Evolutionary conservation across 2,888 invertebrate genomes (phyloP).

Genomic region (Machimus rusticus): DNA sequence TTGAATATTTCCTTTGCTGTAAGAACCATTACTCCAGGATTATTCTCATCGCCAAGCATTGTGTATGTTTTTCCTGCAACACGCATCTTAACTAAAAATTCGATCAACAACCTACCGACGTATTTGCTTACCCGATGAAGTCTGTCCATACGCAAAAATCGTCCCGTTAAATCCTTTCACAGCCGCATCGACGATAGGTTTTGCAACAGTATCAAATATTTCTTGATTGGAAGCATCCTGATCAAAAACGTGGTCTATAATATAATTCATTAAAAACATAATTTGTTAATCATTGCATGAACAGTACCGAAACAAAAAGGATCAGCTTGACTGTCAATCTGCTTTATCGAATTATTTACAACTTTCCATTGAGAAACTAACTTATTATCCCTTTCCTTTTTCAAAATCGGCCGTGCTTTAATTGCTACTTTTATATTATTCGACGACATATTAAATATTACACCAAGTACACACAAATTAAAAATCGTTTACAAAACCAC

Average conservation of each 20-base stretch:
- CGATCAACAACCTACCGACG: neutral
- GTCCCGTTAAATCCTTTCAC: conserved; percentile 84
- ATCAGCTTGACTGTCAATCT: conserved; percentile 66
- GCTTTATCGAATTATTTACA: conserved; percentile 68
- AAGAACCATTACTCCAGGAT: conserved; percentile 78
- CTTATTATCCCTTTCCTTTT: conserved; percentile 70
- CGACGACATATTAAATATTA: conserved; percentile 51
- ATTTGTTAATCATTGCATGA: neutral
- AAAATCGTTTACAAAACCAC: neutral
- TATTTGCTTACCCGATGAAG: conserved; percentile 73
- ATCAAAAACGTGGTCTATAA: conserved; percentile 77
- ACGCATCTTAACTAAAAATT: neutral
- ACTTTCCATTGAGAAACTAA: conserved; percentile 70
- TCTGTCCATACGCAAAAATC: conserved; percentile 91
- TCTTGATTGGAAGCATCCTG: conserved; percentile 67
- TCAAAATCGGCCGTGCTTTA: conserved; percentile 74
- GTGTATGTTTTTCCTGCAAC: conserved; percentile 75
- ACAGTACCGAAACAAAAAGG: conserved; percentile 63
- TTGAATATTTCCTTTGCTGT: conserved; percentile 77
- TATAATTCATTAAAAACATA: neutral
- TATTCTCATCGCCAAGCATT: conserved; percentile 75
- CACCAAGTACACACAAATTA: neutral
- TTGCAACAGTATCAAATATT: conserved; percentile 73
- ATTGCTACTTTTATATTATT: conserved; percentile 79
- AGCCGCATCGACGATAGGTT: conserved; percentile 75